Evolutionary conservation across 1,140 invertebrate species (phyloP).

Genomic region (Drosophila albomicans): DNA sequence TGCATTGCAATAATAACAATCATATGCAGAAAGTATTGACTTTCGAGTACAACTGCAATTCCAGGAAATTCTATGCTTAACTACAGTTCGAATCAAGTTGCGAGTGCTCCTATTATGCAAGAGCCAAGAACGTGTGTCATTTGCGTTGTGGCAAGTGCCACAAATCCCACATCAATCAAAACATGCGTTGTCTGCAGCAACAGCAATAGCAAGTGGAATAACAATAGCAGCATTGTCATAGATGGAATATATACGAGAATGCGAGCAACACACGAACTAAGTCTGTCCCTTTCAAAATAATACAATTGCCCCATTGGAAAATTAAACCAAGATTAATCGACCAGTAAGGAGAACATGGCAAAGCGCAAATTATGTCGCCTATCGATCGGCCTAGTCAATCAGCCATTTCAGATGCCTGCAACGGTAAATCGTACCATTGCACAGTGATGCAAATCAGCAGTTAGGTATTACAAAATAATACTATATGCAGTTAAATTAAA

Average conservation of each 20-base stretch:
- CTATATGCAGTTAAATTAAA: too few species aligned
- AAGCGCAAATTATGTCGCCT: conserved; percentile 55
- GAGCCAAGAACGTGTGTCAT: background rate
- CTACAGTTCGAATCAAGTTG: conserved; percentile 3
- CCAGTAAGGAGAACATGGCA: conserved; percentile 60
- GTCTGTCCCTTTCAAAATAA: conserved; percentile 16
- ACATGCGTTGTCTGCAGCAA: conserved; percentile 49
- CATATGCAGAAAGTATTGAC: background rate
- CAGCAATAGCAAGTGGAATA: conserved; percentile 29
- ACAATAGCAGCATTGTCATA: conserved; percentile 25
- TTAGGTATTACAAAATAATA: background rate
- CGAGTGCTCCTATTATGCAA: conserved; percentile 3
- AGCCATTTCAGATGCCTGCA: conserved; percentile 8
- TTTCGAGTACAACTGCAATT: conserved; percentile 13
- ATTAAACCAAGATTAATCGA: conserved; percentile 71
- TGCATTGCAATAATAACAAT: conserved; percentile 28
- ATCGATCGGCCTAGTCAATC: conserved; percentile 55
- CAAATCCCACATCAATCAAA: conserved; percentile 81
- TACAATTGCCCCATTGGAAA: conserved; percentile 48
- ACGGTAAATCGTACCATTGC: conserved; percentile 22
- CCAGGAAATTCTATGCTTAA: conserved; percentile 15
- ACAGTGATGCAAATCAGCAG: conserved; percentile 17
- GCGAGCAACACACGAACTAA: background rate
- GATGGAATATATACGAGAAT: background rate
- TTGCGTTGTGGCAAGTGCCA: conserved; percentile 55